A percentile compares a stretch with the other conserved stretches of the same genome.
Conservation (phyloP, 2,888 invertebrate genomes). For the Pammene aurita region DNA sequence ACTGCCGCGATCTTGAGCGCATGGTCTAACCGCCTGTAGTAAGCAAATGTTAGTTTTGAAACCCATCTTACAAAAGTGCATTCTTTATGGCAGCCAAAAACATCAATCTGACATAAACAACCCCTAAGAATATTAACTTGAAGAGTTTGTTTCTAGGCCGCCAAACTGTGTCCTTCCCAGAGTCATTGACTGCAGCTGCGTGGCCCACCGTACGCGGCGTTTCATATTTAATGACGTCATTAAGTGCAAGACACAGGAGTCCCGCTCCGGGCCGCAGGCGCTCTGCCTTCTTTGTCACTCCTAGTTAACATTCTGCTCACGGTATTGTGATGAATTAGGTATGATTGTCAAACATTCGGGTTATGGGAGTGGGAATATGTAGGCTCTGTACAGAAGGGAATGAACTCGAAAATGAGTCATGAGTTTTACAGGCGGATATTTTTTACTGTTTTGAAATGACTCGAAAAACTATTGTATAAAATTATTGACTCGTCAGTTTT, state of each 20-base stretch:
- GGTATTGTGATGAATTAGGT: slow-evolving; percentile 32
- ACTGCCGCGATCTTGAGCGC: too few relatives aligned
- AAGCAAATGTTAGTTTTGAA: too few relatives aligned
- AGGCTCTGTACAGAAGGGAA: neutral
- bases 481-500: too few relatives aligned
- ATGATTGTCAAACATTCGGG: slow-evolving; percentile 23
- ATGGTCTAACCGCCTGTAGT: too few relatives aligned
- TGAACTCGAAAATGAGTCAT: neutral
- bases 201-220: slow-evolving; percentile 47
- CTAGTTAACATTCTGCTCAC: slow-evolving; percentile 34
- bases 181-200: slow-evolving; percentile 11
- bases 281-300: slow-evolving; percentile 53
- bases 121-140: too few relatives aligned
- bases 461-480: too few relatives aligned
- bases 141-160: too few relatives aligned
- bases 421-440: neutral
- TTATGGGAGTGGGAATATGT: slow-evolving; percentile 21
- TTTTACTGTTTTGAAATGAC: too few relatives aligned
- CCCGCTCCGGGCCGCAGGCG: slow-evolving; percentile 58
- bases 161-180: neutral
- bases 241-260: slow-evolving; percentile 70
- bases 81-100: too few relatives aligned
- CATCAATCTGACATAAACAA: too few relatives aligned
- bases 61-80: too few relatives aligned
- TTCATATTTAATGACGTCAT: slow-evolving; percentile 82